These are phyloP conservation scores for Cataglyphis hispanica DNA, from an alignment of 1,140 invertebrate genomes.

Conservation along the genomic window DNA sequence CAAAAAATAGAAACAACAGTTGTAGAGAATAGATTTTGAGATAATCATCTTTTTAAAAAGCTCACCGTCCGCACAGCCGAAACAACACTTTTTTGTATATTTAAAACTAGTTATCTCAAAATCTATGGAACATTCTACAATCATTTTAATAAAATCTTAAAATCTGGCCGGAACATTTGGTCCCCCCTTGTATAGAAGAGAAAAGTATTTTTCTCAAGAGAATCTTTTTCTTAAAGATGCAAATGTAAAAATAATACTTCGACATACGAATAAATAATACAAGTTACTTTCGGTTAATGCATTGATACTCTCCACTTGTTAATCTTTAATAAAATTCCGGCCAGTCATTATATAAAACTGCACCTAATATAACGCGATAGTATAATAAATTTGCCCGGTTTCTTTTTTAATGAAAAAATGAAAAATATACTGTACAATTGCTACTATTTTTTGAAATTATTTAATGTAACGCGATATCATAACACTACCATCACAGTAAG, in stretches of 20 bases:
- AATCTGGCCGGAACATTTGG: too few species aligned
- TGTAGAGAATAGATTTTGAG: too few species aligned
- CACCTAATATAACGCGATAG: conserved; percentile 9
- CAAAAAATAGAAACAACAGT: too few species aligned
- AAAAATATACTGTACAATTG: conserved; percentile 32
- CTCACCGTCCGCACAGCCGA: too few species aligned
- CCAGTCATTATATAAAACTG: too few species aligned
- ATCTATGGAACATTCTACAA: too few species aligned
- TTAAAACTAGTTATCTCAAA: too few species aligned
- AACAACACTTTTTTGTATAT: too few species aligned
- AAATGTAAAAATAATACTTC: background rate
- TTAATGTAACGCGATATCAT: conserved; percentile 50
- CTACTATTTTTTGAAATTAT: conserved; percentile 47
- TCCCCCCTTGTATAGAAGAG: too few species aligned
- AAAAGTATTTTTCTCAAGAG: background rate
- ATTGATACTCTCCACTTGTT: conserved; percentile 10
- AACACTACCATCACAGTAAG: conserved; percentile 37
- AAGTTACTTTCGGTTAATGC: background rate
- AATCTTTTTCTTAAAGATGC: background rate
- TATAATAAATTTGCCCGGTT: conserved; percentile 9
- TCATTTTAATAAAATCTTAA: too few species aligned
- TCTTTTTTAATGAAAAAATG: conserved; percentile 35
- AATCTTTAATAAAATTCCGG: background rate
- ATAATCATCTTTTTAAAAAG: too few species aligned
- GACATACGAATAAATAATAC: too few species aligned